Conservation (phyloP, 2,888 invertebrate genomes). For the Pandemis cinnamomeana region DNA sequence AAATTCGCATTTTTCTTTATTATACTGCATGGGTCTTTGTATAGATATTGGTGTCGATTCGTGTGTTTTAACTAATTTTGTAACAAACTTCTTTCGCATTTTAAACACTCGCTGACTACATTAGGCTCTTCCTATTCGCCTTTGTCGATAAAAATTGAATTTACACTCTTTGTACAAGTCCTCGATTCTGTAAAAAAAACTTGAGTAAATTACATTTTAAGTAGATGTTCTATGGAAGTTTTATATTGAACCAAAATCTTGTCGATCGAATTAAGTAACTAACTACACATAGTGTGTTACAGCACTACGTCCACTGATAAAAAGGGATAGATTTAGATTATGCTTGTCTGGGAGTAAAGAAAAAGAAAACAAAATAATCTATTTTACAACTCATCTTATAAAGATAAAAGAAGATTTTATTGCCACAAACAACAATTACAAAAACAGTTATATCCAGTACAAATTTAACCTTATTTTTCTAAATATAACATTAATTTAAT, state of each 20-base stretch:
- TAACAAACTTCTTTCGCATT: conserved; percentile 49
- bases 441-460: too few relatives aligned
- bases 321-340: too few relatives aligned
- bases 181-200: conserved; percentile 22
- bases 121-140: conserved; percentile 40
- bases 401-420: too few relatives aligned
- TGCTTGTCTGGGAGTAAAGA: too few relatives aligned
- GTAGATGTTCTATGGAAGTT: conserved; percentile 20
- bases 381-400: too few relatives aligned
- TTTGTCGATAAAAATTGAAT: conserved; percentile 40
- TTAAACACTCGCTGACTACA: conserved; percentile 45
- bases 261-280: background rate
- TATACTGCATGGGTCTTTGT: background rate
- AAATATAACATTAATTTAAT: too few relatives aligned
- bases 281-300: background rate
- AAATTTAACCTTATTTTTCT: too few relatives aligned
- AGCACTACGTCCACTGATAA: too few relatives aligned
- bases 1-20: too few relatives aligned
- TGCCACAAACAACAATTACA: too few relatives aligned
- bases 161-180: conserved; percentile 36
- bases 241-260: conserved; percentile 3
- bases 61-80: conserved; percentile 41
- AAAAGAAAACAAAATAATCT: too few relatives aligned
- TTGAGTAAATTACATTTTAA: conserved; percentile 39
- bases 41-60: background rate